A percentile compares a stretch with the other conserved stretches of the same genome.
Conservation (phyloP, 2,888 invertebrate genomes). For the Eueremaeus valkanovi region DNA sequence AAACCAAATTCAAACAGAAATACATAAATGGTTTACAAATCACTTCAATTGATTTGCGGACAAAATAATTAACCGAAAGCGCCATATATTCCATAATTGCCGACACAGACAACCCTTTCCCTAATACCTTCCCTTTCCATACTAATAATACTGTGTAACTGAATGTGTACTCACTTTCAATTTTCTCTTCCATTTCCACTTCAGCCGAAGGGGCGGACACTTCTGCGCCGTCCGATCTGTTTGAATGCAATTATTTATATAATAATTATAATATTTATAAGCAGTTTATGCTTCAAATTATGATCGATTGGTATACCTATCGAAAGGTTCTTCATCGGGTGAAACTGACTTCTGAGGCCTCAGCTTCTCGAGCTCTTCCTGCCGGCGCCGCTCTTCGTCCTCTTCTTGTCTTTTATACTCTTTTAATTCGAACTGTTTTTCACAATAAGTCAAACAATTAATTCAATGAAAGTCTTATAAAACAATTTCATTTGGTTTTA, state of each 20-base stretch:
- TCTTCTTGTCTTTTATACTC: slow-evolving; percentile 67
- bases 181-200: slow-evolving; percentile 35
- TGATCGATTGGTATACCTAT: slow-evolving; percentile 47
- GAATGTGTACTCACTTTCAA: slow-evolving; percentile 30
- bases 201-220: background rate
- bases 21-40: background rate
- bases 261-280: background rate
- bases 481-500: slow-evolving; percentile 24
- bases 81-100: background rate
- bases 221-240: background rate
- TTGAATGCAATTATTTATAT: background rate
- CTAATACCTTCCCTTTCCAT: no score
- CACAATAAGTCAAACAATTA: slow-evolving; percentile 23
- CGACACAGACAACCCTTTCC: slow-evolving; percentile 10
- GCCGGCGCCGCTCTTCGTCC: slow-evolving; percentile 61
- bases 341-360: slow-evolving; percentile 61
- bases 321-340: slow-evolving; percentile 51
- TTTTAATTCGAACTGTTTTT: slow-evolving; percentile 82
- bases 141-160: no score
- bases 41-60: no score
- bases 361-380: slow-evolving; percentile 75
- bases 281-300: background rate
- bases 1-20: background rate
- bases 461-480: background rate
- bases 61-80: background rate